Evolutionary conservation across 2,797 vertebrate species (phyloP).

Genomic region (Cercopithecus diana): DNA sequence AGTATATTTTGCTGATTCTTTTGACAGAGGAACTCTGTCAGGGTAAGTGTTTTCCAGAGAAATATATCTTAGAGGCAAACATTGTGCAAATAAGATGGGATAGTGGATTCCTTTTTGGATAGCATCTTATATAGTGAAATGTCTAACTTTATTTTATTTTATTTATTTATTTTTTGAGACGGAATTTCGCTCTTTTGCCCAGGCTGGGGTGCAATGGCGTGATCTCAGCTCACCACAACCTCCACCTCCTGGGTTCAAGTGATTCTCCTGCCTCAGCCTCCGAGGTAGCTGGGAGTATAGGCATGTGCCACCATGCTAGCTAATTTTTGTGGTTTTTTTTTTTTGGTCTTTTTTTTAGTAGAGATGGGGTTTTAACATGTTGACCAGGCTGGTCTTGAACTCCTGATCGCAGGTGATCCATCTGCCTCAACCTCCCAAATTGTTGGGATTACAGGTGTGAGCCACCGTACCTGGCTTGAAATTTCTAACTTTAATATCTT

Average conservation of each 20-base stretch:
- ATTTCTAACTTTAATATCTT: neutral
- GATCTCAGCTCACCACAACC: neutral
- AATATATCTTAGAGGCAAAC: neutral
- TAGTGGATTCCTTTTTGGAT: neutral
- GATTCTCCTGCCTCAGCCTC: neutral
- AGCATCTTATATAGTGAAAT: neutral
- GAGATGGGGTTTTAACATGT: neutral
- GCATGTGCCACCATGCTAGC: neutral
- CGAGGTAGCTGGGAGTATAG: neutral
- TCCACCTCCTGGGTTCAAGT: neutral
- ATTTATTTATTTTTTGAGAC: neutral
- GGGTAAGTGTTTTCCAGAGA: constrained; percentile 88
- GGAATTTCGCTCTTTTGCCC: neutral
- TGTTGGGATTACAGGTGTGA: no score
- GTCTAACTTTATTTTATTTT: neutral
- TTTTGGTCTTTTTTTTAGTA: neutral
- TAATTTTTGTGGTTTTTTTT: neutral
- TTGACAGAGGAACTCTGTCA: constrained; percentile 94
- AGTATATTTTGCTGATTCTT: constrained; percentile 94
- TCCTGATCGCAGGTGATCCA: neutral
- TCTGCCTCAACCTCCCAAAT: no score
- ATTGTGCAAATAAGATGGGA: neutral
- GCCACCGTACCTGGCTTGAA: neutral
- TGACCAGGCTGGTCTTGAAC: neutral
- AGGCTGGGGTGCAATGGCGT: neutral